Conservation (phyloP, 1,140 invertebrate species). For the Leptinotarsa defecta region DNA sequence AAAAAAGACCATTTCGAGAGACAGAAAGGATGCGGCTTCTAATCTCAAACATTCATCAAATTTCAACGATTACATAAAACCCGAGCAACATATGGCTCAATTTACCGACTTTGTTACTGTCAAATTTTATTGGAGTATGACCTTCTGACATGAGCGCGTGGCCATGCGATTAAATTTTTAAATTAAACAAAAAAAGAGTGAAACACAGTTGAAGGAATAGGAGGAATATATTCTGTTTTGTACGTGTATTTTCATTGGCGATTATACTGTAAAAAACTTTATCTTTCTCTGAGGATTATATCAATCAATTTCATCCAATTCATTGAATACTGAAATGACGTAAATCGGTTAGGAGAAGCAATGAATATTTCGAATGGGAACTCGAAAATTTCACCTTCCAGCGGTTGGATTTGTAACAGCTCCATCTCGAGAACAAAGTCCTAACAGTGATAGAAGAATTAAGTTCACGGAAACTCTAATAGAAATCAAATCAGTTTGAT, state of each 20-base stretch:
- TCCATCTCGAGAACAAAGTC: too few species aligned
- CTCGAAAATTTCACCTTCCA: too few species aligned
- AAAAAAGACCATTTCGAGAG: constrained; percentile 29
- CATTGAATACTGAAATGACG: too few species aligned
- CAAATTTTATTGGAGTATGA: constrained; percentile 35
- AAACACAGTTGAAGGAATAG: neutral
- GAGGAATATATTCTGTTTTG: neutral
- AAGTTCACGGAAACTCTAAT: too few species aligned
- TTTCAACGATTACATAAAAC: constrained; percentile 39
- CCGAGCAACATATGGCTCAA: constrained; percentile 39
- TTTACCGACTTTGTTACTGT: constrained; percentile 27
- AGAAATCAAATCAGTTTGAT: too few species aligned
- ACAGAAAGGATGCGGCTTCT: constrained; percentile 38
- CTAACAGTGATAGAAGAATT: too few species aligned
- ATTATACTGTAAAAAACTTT: neutral
- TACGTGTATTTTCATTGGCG: too few species aligned
- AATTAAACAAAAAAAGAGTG: constrained; percentile 31
- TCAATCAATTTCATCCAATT: neutral
- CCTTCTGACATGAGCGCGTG: constrained; percentile 38
- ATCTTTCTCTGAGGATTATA: neutral
- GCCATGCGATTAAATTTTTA: constrained; percentile 41
- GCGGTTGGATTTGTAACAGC: too few species aligned
- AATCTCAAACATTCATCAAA: constrained; percentile 43
- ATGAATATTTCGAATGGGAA: too few species aligned
- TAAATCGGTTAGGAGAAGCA: too few species aligned